Evolutionary conservation across 1,140 invertebrate species (phyloP), one percentile per base, ranked within the genome.

Genomic region (Cataglyphis hispanica): DNA sequence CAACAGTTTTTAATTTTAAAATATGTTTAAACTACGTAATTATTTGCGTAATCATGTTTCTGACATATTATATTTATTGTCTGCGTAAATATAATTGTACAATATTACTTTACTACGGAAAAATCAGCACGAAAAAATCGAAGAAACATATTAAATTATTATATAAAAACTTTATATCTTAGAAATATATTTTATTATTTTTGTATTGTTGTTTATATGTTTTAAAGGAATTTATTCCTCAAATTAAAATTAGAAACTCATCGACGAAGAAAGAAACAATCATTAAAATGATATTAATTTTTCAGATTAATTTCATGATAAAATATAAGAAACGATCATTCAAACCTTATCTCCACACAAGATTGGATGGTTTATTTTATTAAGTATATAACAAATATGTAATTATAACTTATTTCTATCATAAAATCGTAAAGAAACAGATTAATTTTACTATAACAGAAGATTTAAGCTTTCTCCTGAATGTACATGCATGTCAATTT

Each of bases 321-420:
- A n/a, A n/a, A n/a, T n/a, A n/a, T n/a, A n/a, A n/a, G n/a, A n/a
- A 58, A 60, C 1, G n/a, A 60, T 75, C 16, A n/a, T 16, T 60
- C 34, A 60, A 60, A 60, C 22, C 22, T 60, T 60, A 1, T 8
- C 25, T 60, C 19, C 7, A 10, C 56, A 1, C 31, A 53, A 74
- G n/a, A 25, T 34, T 19, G 58, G n/a, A 75, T 58, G 2, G 34
- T 19, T 60, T 13, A 37, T 72, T 60, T 75, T 16, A 60, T 75
- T 75, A 50, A 27, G n/a, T 13, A 34, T 34, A n/a, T 6, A 56
- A 3, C 19, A 43, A 77, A 4, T 76, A 16, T 63, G 8, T 31
- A 64, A 64, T 77, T 77, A 76, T 1, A 16, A 7, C 1, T 76
- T 61, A 60, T 25, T 40, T 76, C 19, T 63, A 76, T 1, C 6